Evolutionary conservation across 2,797 vertebrate species (phyloP), one percentile per base, ranked within the genome.

Genomic region (Sebastes goodei): DNA sequence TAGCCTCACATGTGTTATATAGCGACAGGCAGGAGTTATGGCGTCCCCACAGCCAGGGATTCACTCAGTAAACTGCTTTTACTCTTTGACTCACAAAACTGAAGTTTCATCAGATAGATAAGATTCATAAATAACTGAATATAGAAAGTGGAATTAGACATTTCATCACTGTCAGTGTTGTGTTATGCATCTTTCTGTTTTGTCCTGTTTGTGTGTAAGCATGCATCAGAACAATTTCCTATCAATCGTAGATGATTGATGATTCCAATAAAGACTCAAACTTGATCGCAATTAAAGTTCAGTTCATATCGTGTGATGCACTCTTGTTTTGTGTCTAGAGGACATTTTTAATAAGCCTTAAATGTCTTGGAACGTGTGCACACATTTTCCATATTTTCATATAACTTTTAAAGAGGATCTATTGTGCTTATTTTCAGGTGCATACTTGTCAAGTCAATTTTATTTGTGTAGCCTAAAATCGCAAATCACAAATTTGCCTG

Each of bases 131-230:
- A 59, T 49, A 17, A 46, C 56, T 52, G 42, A 5, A 27, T 30
- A 23, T 9, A 46, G 12, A 68, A 46, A 21, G 3, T 64, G 4
- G 57, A 70, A 63, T 73, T 14, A 38, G 55, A 70, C 30, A 35
- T 77, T 85, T 55, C 10, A 72, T 88, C 62, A 71, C 42, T 80
- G 70, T 61, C 75, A 68, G 59, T 11, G 25, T 21, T 56, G 3
- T 23, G 15, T 29, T 53, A 3, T 57, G 1, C 23, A 61, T 74
- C 23, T 56, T 74, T n/a, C 9, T 20, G 30, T 56, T 4, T 7
- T 14, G n/a, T 56, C 4, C 7, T 30, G 2, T 60, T 46, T 55
- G 53, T 46, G 11, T 23, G 9, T 46, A 7, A 32, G 33, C 23
- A 12, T 10, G 29, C 23, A 59, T 14, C 6, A 29, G 56, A 74